A percentile compares a stretch with the other conserved stretches of the same genome.
These are phyloP conservation scores for Galeopterus variegatus DNA, from an alignment of 2,113 vertebrate species.

Conservation along the genomic window DNA sequence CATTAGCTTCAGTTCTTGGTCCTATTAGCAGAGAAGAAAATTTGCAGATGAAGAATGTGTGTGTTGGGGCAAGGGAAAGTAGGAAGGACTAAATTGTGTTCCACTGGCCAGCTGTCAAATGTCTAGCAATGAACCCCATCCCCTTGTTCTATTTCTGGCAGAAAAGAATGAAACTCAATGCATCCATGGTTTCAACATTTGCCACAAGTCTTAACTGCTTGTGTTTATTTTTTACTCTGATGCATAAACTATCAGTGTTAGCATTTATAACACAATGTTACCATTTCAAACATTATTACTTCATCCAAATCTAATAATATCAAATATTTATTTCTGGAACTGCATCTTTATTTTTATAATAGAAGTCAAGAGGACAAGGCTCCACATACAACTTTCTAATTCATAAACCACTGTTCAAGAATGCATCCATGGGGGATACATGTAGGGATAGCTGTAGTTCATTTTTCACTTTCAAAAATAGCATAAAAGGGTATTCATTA, in stretches of 20 bases:
- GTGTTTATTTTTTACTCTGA: constrained; percentile 41
- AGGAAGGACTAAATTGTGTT: neutral
- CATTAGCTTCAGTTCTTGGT: neutral
- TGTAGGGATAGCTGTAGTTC: neutral
- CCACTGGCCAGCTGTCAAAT: neutral
- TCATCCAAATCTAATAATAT: constrained; percentile 48
- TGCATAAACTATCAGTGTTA: constrained; percentile 42
- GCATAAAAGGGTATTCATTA: constrained; percentile 15
- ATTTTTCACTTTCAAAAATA: constrained; percentile 60
- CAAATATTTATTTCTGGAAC: constrained; percentile 62
- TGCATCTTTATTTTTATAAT: constrained; percentile 61
- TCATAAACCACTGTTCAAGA: constrained; percentile 23
- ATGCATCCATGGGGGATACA: neutral
- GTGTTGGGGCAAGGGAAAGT: neutral
- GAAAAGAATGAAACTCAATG: constrained; percentile 2
- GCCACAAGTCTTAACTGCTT: neutral
- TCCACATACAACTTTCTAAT: constrained; percentile 63
- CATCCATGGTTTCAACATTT: neutral
- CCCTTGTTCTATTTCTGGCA: neutral
- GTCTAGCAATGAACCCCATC: neutral
- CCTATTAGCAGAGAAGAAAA: constrained; percentile 34
- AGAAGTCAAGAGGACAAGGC: constrained; percentile 22
- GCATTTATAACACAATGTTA: constrained; percentile 58
- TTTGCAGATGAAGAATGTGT: neutral
- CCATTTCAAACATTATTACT: constrained; percentile 43